Conservation (phyloP, 2,113 vertebrate species). For the Tachuris rubrigastra region DNA sequence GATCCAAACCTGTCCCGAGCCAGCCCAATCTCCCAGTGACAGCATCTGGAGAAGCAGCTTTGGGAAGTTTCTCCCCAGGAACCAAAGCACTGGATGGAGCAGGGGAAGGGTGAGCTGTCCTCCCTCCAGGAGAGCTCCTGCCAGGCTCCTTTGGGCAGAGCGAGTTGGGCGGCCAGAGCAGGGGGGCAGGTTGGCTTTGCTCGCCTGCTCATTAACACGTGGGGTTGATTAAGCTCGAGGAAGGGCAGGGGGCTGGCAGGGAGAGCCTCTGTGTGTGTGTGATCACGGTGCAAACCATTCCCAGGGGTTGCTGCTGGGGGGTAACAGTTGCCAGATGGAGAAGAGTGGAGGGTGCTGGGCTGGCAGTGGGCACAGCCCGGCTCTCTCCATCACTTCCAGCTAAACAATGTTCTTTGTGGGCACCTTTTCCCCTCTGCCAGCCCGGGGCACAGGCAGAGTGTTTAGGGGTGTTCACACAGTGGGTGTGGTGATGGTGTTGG, state of each 20-base stretch:
- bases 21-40: accelerated
- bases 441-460: not conserved
- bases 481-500: accelerated
- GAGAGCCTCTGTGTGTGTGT: not conserved
- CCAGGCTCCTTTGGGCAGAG: not conserved
- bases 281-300: accelerated
- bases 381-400: accelerated
- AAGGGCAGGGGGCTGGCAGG: not conserved
- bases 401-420: not conserved
- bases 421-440: not conserved
- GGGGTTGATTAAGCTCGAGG: not conserved
- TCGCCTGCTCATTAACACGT: not conserved
- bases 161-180: accelerated
- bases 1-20: not conserved
- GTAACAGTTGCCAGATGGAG: not conserved
- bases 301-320: not conserved
- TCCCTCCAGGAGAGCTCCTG: accelerated
- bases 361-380: not conserved
- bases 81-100: accelerated
- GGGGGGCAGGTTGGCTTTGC: not conserved
- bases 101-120: not conserved
- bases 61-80: not conserved
- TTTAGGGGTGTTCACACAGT: accelerated
- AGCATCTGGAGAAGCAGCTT: not conserved
- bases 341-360: not conserved